Percentiles rank a stretch among this genome's conserved stretches.
These are phyloP conservation scores for Anneissia japonica DNA, from an alignment of 35 echinoderm and acorn worm species.

Conservation along the genomic window DNA sequence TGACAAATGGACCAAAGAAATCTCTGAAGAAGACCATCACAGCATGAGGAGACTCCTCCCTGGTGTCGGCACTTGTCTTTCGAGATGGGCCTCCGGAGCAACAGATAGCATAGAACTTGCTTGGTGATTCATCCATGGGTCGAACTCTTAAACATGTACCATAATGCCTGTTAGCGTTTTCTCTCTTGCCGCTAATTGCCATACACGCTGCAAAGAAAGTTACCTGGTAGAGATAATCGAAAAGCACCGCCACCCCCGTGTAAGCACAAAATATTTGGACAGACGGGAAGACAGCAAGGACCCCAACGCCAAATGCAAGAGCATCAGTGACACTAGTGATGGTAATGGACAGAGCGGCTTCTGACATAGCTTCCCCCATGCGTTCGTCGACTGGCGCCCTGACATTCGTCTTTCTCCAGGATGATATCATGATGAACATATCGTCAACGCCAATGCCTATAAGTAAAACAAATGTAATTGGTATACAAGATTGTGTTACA, in stretches of 20 bases:
- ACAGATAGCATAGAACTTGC: not conserved
- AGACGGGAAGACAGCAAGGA: conserved; percentile 28
- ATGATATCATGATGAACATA: conserved; percentile 69
- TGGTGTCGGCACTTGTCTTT: not conserved
- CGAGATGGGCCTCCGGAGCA: not conserved
- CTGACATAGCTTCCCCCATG: conserved; percentile 36
- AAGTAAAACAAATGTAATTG: conserved; percentile 1
- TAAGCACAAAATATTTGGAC: conserved; percentile 52
- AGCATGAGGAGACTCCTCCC: conserved; percentile 3
- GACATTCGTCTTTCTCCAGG: conserved; percentile 36
- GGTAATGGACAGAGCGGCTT: conserved; percentile 57
- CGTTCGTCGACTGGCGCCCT: conserved; percentile 16
- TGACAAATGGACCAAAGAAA: conserved; percentile 39
- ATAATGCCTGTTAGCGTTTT: conserved; percentile 31
- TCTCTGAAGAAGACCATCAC: conserved; percentile 48
- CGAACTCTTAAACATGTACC: conserved; percentile 32
- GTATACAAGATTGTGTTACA: too few relatives aligned
- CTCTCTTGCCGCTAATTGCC: conserved; percentile 31
- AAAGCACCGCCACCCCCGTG: conserved; percentile 40
- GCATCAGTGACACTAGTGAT: conserved; percentile 50
- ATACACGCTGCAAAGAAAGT: conserved; percentile 70
- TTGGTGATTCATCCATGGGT: not conserved
- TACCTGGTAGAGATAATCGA: conserved; percentile 52
- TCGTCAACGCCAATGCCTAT: conserved; percentile 47
- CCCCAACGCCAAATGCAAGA: conserved; percentile 49